Evolutionary conservation across 2,888 invertebrate species (phyloP).

Genomic region (Xestoiulus laeticollis): DNA sequence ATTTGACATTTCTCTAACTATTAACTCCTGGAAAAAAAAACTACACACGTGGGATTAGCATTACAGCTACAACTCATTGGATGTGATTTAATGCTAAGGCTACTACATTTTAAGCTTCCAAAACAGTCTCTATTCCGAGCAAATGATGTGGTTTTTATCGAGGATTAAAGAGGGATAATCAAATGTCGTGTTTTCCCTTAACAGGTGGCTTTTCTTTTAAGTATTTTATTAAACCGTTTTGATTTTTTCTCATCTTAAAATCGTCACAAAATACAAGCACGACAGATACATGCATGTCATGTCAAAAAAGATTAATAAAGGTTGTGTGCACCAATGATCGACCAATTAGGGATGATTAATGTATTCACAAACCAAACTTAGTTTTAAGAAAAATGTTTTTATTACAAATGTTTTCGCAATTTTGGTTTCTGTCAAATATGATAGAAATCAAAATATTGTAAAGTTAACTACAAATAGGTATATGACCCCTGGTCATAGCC

Average conservation of each 20-base stretch:
- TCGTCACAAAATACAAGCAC: not conserved
- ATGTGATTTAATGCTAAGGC: not conserved
- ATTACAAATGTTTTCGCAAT: too few species aligned
- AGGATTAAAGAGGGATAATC: slow-evolving; percentile 4
- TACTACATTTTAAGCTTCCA: not conserved
- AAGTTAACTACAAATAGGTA: too few species aligned
- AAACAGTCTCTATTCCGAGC: not conserved
- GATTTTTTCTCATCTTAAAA: not conserved
- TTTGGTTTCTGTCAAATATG: too few species aligned
- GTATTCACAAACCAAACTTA: too few species aligned
- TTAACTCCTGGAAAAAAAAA: not conserved
- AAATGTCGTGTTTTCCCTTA: not conserved
- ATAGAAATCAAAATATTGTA: too few species aligned
- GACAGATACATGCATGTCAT: too few species aligned
- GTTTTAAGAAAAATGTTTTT: too few species aligned
- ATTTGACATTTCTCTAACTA: slow-evolving; percentile 30
- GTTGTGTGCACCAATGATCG: too few species aligned
- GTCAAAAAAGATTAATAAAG: too few species aligned
- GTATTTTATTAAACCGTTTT: not conserved
- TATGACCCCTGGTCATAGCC: too few species aligned
- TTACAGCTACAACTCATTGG: slow-evolving; percentile 23
- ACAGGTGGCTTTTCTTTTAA: not conserved
- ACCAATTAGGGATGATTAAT: too few species aligned
- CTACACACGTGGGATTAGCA: slow-evolving; percentile 21
- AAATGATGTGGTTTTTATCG: slow-evolving; percentile 1